Percentiles rank a stretch among this genome's conserved stretches.
These are phyloP conservation scores for Thaumetopoea pityocampa DNA, from an alignment of 1,140 invertebrate genomes.

Conservation along the genomic window DNA sequence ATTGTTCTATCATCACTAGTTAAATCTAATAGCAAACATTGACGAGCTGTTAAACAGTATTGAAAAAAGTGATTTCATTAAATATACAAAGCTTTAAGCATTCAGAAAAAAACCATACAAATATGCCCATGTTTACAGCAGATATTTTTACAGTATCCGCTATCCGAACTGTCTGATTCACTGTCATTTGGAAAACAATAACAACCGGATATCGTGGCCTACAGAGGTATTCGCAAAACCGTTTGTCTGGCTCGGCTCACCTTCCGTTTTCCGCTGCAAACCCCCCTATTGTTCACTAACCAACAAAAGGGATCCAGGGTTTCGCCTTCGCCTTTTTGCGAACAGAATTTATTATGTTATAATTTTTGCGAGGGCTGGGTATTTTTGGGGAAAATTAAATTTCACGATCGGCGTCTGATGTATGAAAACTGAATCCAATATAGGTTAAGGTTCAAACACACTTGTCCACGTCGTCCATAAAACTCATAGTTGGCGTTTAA, in stretches of 20 bases:
- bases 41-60: too few relatives aligned
- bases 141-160: conserved; percentile 1
- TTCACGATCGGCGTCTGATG: conserved; percentile 1
- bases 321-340: conserved; percentile 9
- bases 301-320: conserved; percentile 8
- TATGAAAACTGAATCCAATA: conserved; percentile 11
- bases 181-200: conserved; percentile 11
- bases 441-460: conserved; percentile 2
- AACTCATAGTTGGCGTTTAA: too few relatives aligned
- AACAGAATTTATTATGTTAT: conserved; percentile 15
- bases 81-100: too few relatives aligned
- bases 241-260: conserved; percentile 7
- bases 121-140: neutral
- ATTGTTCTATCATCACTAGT: too few relatives aligned
- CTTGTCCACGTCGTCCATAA: too few relatives aligned
- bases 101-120: neutral
- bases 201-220: conserved; percentile 5
- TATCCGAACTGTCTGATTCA: neutral
- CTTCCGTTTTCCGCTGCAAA: conserved; percentile 14
- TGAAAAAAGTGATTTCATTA: too few relatives aligned
- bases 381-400: conserved; percentile 3
- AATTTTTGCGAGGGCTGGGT: conserved; percentile 1
- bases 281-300: conserved; percentile 13
- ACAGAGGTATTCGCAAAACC: conserved; percentile 10
- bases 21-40: too few relatives aligned